Conservation (phyloP, 2,797 vertebrate species). For the Girardinus metallicus region DNA sequence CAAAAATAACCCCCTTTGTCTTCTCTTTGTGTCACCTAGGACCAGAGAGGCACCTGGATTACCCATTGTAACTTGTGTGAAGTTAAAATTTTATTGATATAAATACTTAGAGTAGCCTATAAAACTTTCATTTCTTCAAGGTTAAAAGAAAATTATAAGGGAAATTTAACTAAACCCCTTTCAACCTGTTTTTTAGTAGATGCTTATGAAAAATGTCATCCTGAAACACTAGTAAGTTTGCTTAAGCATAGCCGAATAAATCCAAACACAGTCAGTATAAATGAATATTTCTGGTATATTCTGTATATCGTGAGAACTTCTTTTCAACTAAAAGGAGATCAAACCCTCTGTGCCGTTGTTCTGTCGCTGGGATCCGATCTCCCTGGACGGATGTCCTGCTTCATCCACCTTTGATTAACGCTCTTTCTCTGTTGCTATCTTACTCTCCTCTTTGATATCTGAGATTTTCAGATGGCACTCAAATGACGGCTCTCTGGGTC, state of each 20-base stretch:
- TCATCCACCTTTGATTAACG: constrained; percentile 42
- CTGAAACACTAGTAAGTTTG: background rate
- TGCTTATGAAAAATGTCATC: background rate
- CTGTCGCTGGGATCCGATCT: background rate
- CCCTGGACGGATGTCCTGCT: constrained; percentile 11
- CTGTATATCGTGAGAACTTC: background rate
- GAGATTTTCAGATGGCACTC: constrained; percentile 64
- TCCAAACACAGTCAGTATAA: background rate
- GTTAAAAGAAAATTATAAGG: background rate
- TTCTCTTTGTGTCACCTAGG: background rate
- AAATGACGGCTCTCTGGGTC: constrained; percentile 63
- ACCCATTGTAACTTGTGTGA: background rate
- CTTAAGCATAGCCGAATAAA: background rate
- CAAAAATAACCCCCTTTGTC: background rate
- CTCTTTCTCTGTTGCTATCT: constrained; percentile 55
- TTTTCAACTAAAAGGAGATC: background rate
- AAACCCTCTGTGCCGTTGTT: background rate
- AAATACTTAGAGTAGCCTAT: background rate
- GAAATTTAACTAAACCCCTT: background rate
- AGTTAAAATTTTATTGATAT: background rate
- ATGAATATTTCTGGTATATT: background rate
- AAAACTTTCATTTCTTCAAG: background rate
- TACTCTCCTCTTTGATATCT: constrained; percentile 62
- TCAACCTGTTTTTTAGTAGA: background rate
- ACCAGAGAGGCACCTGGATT: background rate